phyloP scores from a whole-genome alignment of 2,888 invertebrate genomes.

The Polyommatus iphigenia region DNA sequence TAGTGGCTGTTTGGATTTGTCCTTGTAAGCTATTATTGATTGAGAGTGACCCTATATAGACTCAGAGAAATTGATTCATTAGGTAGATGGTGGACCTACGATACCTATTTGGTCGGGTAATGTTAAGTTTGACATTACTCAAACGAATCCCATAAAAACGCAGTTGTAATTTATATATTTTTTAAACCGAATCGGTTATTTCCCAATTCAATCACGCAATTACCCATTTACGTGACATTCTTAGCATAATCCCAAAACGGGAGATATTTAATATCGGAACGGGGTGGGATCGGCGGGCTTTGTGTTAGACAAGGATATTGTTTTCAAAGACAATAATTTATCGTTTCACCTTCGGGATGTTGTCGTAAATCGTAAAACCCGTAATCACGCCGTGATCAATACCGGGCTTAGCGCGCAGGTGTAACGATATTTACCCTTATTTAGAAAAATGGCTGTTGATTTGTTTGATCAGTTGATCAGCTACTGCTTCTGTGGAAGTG shows the following conservation, averaged over 20 bases:
- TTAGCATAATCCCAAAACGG: neutral
- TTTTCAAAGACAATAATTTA: conserved; percentile 22
- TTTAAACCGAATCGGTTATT: neutral
- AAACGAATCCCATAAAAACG: no score
- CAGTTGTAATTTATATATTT: no score
- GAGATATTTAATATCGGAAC: conserved; percentile 7
- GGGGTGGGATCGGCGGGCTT: neutral
- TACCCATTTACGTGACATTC: neutral
- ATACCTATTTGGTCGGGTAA: no score
- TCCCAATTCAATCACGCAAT: neutral
- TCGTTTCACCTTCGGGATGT: neutral
- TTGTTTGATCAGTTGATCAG: no score
- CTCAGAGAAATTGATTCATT: no score
- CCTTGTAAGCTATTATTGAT: no score
- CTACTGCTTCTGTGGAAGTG: no score
- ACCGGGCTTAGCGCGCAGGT: neutral
- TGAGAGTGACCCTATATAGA: no score
- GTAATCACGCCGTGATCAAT: conserved; percentile 13
- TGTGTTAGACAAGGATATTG: conserved; percentile 18
- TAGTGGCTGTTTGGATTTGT: neutral
- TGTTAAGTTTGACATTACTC: no score
- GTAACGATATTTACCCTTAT: neutral
- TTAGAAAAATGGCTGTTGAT: neutral
- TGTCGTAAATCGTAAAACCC: neutral
- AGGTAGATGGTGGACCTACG: no score